Conservation (phyloP, 2,113 vertebrate species). For the Seriola quinqueradiata region DNA sequence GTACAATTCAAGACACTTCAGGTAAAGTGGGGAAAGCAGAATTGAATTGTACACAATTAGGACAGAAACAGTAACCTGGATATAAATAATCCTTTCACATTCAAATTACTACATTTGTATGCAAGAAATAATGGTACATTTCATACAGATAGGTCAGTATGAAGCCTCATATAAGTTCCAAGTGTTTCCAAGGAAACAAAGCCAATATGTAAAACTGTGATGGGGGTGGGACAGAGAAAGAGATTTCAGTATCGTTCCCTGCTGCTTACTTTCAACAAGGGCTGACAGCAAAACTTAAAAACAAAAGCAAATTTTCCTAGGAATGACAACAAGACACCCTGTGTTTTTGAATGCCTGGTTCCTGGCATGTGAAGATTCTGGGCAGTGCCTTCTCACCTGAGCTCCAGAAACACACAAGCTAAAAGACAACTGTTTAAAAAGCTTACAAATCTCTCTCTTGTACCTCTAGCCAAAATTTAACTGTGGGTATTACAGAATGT, state of each 20-base stretch:
- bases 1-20: constrained; percentile 25
- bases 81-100: background rate
- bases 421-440: background rate
- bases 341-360: constrained; percentile 22
- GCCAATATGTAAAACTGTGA: constrained; percentile 15
- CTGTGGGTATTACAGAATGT: background rate
- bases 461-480: background rate
- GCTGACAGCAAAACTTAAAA: background rate
- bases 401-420: background rate
- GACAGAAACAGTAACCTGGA: background rate
- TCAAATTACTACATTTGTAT: background rate
- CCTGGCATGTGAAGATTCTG: constrained; percentile 12
- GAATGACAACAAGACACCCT: constrained; percentile 29
- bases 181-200: background rate
- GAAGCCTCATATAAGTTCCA: background rate
- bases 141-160: background rate
- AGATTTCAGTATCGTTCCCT: constrained; percentile 39
- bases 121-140: background rate
- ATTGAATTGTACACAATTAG: background rate
- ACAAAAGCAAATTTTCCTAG: constrained; percentile 53
- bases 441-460: background rate
- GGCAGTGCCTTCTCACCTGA: background rate
- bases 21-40: background rate
- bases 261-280: constrained; percentile 37
- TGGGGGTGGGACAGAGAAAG: background rate